A percentile compares a stretch with the other conserved stretches of the same genome.
Evolutionary conservation across 2,113 vertebrate genomes (phyloP).

Genomic region (Melanocharis versteri): DNA sequence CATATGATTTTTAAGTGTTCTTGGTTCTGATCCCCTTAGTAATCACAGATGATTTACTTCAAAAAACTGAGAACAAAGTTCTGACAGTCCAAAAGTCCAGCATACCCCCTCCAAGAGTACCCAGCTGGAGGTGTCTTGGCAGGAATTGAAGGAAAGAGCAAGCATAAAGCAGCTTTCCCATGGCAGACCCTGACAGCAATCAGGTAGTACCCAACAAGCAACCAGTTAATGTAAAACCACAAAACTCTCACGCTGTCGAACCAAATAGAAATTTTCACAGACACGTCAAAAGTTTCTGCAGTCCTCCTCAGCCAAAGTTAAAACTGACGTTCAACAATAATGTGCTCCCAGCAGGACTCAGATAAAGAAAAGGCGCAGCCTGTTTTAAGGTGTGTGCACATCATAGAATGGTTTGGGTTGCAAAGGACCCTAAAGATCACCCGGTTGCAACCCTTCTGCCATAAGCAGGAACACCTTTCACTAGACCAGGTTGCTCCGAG

Average conservation of each 20-base stretch:
- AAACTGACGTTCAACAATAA: not conserved
- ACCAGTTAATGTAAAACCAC: not conserved
- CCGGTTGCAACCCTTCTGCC: not conserved
- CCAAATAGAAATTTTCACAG: not conserved
- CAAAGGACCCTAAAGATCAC: not conserved
- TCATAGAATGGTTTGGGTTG: not conserved
- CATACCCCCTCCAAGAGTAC: not conserved
- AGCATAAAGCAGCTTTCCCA: not conserved
- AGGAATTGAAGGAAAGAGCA: not conserved
- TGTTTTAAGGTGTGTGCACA: accelerated
- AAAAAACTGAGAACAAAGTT: not conserved
- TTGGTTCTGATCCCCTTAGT: not conserved
- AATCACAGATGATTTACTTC: not conserved
- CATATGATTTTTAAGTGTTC: not conserved
- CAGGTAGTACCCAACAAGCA: not conserved
- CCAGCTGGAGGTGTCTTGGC: not conserved
- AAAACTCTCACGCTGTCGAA: not conserved
- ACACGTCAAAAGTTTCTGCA: not conserved
- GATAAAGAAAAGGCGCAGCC: not conserved
- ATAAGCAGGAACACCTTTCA: not conserved
- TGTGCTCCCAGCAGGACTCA: accelerated
- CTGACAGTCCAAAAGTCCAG: not conserved
- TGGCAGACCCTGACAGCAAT: not conserved
- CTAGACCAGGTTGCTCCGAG: not conserved
- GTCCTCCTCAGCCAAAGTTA: not conserved